Conservation (phyloP, 2,888 invertebrate genomes). For the Cerastis leucographa region DNA sequence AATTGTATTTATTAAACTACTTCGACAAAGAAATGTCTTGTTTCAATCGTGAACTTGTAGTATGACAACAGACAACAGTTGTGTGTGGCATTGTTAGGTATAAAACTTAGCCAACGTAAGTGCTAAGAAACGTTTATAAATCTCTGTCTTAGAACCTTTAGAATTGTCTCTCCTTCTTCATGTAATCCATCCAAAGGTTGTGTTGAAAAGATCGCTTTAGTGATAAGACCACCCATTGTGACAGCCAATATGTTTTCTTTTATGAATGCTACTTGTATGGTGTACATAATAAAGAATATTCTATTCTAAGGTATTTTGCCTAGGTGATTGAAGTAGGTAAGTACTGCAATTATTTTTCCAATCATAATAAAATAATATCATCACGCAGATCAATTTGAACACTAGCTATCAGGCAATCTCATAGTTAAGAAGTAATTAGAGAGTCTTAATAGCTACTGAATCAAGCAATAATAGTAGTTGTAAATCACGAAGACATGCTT, state of each 20-base stretch:
- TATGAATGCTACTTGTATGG: no score
- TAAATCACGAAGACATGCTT: conserved; percentile 10
- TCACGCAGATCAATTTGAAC: conserved; percentile 15
- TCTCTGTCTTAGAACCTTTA: background rate
- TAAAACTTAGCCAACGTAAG: background rate
- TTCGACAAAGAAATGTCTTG: background rate
- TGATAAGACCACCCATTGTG: no score
- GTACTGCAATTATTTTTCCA: background rate
- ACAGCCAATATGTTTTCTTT: no score
- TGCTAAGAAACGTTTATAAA: background rate
- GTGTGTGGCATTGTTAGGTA: background rate
- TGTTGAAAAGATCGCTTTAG: no score
- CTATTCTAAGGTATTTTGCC: background rate
- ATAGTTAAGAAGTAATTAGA: background rate
- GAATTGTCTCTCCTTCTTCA: no score
- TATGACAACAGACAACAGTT: no score
- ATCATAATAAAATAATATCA: background rate
- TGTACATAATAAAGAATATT: no score
- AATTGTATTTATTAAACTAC: background rate
- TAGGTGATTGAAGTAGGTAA: background rate
- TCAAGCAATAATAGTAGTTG: background rate
- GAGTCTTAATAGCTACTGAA: background rate
- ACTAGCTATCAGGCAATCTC: background rate
- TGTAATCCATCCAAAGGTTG: no score
- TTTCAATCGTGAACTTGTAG: background rate